Evolutionary conservation across 2,113 vertebrate species (phyloP), one percentile per base, ranked within the genome.

Genomic region (Lophius piscatorius): DNA sequence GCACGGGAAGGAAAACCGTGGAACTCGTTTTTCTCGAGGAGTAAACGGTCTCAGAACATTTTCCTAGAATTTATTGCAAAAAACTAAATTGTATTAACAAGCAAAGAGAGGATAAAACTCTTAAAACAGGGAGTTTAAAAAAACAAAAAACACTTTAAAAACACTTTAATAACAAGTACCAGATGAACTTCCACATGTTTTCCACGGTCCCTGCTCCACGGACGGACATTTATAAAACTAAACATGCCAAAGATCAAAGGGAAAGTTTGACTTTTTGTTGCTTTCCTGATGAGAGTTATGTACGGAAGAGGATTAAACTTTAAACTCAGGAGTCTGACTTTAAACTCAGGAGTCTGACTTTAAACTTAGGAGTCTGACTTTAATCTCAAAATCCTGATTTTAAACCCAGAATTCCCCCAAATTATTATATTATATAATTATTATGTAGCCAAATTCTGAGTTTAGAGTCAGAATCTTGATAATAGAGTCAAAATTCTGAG

Each of bases 31-130:
- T n/a, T n/a, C n/a, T 3, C 14, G 56, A 29, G 14, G 5, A 40
- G 29, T 8, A 23, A 31, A 55, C 5, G 1, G 9, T 29, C n/a
- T 61, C 8, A 44, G 21, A 34, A 9, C 14, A 20, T 41, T 70
- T 46, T 54, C 35, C 20, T 20, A 23, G 6, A 70, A 77, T 87
- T 86, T 88, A 85, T 87, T 88, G 7, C 2, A 72, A 35, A 38
- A 65, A 41, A 38, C 11, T 31, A 24, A 24, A 46, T 16, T 29
- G 17, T 66, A 78, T 72, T 72, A 78, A 82, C 80, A 84, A 1
- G 23, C 38, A 20, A 33, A 2, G 17, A 36, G 64, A 38, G 38
- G 54, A 41, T 3, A 50, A 20, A 39, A 12, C 3, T 49, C 22
- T 48, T 31, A 55, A 41, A 58, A 71, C 26, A 28, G n/a, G n/a